Percentiles rank a stretch among this genome's conserved stretches.
phyloP scores from a whole-genome alignment of 2,888 invertebrate species.

The Salticus scenicus region DNA sequence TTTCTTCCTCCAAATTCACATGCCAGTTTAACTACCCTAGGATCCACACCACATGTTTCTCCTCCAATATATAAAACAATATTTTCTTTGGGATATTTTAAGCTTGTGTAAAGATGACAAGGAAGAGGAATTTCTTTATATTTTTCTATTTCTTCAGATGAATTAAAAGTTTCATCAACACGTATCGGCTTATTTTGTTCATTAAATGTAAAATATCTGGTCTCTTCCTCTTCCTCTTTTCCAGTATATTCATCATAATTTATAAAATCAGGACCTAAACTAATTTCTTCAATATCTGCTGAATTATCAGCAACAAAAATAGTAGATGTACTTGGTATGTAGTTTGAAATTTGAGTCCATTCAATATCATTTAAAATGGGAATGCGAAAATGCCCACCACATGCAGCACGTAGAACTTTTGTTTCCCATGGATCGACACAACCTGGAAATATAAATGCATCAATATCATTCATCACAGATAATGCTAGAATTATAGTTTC shows the following conservation, averaged over 20 bases:
- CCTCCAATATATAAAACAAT: conserved; percentile 87
- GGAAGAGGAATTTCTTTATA: conserved; percentile 76
- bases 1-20: conserved; percentile 80
- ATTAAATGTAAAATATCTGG: conserved; percentile 42
- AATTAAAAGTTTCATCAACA: conserved; percentile 54
- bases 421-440: conserved; percentile 93
- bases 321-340: conserved; percentile 76
- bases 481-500: neutral
- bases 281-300: conserved; percentile 78
- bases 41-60: conserved; percentile 91
- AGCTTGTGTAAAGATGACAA: conserved; percentile 81
- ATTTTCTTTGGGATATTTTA: conserved; percentile 78
- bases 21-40: conserved; percentile 82
- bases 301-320: conserved; percentile 57
- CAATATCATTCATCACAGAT: neutral
- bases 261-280: conserved; percentile 46
- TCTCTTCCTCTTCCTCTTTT: conserved; percentile 36
- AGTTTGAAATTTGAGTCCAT: conserved; percentile 81
- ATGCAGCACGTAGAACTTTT: conserved; percentile 88
- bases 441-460: conserved; percentile 79
- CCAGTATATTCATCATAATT: conserved; percentile 32
- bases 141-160: conserved; percentile 72
- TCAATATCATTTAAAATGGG: conserved; percentile 81
- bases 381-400: conserved; percentile 89
- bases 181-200: conserved; percentile 22